Evolutionary conservation across 2,113 vertebrate species (phyloP).

Genomic region (Cynocephalus volans): DNA sequence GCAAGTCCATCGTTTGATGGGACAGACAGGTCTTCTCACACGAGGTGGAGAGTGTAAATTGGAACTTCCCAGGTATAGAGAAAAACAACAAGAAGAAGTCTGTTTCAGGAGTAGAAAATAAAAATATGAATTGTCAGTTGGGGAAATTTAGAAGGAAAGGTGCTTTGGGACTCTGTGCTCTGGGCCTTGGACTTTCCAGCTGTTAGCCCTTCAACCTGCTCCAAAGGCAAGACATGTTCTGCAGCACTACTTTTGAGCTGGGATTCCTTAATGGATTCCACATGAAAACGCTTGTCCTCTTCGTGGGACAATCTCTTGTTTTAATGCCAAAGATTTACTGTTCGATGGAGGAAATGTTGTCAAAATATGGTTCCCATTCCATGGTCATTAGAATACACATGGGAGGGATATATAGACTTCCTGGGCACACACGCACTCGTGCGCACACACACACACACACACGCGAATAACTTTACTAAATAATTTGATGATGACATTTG

Average conservation of each 20-base stretch:
- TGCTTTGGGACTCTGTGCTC: background rate
- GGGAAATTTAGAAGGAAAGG: background rate
- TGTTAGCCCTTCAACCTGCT: background rate
- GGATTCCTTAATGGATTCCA: conserved; percentile 67
- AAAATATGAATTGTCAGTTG: background rate
- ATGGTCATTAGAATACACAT: conserved; percentile 76
- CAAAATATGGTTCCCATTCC: conserved; percentile 79
- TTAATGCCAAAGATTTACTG: conserved; percentile 72
- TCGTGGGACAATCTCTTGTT: conserved; percentile 55
- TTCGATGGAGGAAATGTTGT: conserved; percentile 73
- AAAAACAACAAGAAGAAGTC: background rate
- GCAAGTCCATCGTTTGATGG: fast-evolving
- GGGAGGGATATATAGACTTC: conserved; percentile 67
- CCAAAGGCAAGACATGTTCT: background rate
- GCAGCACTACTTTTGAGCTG: background rate
- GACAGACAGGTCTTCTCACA: background rate
- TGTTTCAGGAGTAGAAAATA: background rate
- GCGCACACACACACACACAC: background rate
- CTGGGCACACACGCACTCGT: conserved; percentile 32
- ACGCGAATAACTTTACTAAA: conserved; percentile 18
- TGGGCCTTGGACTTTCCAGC: background rate
- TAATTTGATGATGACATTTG: conserved; percentile 84
- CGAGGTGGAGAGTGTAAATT: background rate
- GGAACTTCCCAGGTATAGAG: background rate
- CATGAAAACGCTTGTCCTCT: conserved; percentile 73